These are phyloP conservation scores for Callipepla californica DNA, from an alignment of 2,113 vertebrate species.

Conservation along the genomic window DNA sequence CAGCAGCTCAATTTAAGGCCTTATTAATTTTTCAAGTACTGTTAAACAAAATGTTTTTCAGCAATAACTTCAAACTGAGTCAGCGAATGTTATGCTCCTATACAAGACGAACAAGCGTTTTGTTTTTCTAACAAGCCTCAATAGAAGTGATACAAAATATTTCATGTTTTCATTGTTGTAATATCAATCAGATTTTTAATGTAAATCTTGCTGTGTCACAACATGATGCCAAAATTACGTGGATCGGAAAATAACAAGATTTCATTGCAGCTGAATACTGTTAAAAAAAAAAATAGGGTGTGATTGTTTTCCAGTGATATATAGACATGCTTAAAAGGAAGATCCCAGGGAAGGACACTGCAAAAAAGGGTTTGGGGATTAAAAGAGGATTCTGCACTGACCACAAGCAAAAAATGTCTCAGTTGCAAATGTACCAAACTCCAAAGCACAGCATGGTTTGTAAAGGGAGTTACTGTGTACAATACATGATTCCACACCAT, in stretches of 20 bases:
- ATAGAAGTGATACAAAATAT: not conserved
- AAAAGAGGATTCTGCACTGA: not conserved
- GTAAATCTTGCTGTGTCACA: not conserved
- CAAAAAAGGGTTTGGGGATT: not conserved
- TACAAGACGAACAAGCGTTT: not conserved
- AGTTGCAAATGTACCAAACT: not conserved
- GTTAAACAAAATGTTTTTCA: not conserved
- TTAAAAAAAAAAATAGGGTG: not conserved
- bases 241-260: not conserved
- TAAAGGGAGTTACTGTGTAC: not conserved
- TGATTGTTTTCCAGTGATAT: not conserved
- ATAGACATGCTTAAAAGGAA: not conserved
- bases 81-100: not conserved
- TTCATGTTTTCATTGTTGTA: not conserved
- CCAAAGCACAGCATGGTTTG: fast-evolving
- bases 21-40: not conserved
- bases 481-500: not conserved
- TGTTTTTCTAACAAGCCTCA: not conserved
- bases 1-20: not conserved
- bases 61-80: not conserved
- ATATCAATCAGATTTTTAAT: not conserved
- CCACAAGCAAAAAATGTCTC: not conserved
- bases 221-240: not conserved
- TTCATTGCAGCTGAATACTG: not conserved
- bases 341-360: not conserved